phyloP scores from a whole-genome alignment of 2,113 vertebrate species.

The Sander vitreus region DNA sequence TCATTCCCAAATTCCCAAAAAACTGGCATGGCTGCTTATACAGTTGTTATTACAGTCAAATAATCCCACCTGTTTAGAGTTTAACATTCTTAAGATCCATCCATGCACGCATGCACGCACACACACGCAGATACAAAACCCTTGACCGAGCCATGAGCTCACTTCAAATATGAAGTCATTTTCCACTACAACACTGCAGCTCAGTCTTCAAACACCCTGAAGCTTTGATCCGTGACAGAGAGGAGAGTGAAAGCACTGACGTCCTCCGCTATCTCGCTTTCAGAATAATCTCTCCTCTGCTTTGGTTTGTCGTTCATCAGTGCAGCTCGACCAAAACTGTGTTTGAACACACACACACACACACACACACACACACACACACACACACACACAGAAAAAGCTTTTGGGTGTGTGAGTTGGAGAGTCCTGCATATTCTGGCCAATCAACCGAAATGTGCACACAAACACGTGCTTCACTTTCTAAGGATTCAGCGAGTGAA shows the following conservation, averaged over 20 bases:
- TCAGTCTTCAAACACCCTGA: conserved; percentile 56
- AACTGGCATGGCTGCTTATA: conserved; percentile 35
- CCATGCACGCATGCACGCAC: conserved; percentile 17
- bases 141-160: conserved; percentile 42
- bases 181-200: conserved; percentile 61
- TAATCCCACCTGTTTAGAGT: conserved; percentile 44
- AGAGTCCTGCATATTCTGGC: conserved; percentile 21
- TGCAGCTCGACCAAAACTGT: neutral
- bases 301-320: conserved; percentile 33
- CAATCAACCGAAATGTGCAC: conserved; percentile 11
- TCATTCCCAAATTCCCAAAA: conserved; percentile 43
- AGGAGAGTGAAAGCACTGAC: conserved; percentile 46
- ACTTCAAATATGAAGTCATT: conserved; percentile 65
- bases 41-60: conserved; percentile 55
- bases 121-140: conserved; percentile 16
- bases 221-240: conserved; percentile 62
- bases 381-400: neutral
- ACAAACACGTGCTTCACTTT: conserved; percentile 6
- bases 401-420: neutral
- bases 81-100: conserved; percentile 37
- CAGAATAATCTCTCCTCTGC: conserved; percentile 31
- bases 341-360: conserved; percentile 3
- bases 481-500: neutral
- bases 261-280: conserved; percentile 39
- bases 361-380: neutral